These are phyloP conservation scores for Autographa gamma DNA, from an alignment of 2,888 invertebrate genomes.

Conservation along the genomic window DNA sequence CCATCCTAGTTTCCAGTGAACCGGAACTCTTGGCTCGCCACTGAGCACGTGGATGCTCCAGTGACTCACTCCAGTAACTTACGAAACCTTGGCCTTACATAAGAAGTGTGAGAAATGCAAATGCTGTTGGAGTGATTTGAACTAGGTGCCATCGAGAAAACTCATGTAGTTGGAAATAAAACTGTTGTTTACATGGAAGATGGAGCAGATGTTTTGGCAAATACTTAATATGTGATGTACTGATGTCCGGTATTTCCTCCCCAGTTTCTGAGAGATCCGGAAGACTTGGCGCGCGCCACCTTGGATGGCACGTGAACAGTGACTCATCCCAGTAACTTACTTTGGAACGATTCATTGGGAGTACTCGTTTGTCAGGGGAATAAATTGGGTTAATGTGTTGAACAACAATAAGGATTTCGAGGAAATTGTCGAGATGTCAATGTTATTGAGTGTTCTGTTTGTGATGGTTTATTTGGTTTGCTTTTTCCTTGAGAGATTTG, in stretches of 20 bases:
- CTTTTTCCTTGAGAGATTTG: conserved; percentile 26
- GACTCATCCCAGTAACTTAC: conserved; percentile 39
- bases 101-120: not conserved
- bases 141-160: not conserved
- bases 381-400: conserved; percentile 40
- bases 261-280: conserved; percentile 9
- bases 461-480: conserved; percentile 12
- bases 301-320: conserved; percentile 14
- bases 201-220: conserved; percentile 48
- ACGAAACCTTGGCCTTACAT: not conserved
- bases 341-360: conserved; percentile 41
- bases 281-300: conserved; percentile 5
- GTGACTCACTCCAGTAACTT: conserved; percentile 2
- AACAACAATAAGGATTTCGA: conserved; percentile 29
- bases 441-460: conserved; percentile 19
- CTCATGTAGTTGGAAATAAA: conserved; percentile 4
- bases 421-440: conserved; percentile 30
- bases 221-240: conserved; percentile 66
- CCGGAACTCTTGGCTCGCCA: conserved; percentile 69
- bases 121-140: not conserved
- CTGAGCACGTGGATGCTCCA: conserved; percentile 60
- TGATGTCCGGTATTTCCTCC: conserved; percentile 17
- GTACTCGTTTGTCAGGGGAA: conserved; percentile 29
- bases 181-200: not conserved
- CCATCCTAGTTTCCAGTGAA: conserved; percentile 64